Base-by-base conservation (phyloP, 2,888 invertebrate genomes). In the Cordylochernes scorpioides region DNA sequence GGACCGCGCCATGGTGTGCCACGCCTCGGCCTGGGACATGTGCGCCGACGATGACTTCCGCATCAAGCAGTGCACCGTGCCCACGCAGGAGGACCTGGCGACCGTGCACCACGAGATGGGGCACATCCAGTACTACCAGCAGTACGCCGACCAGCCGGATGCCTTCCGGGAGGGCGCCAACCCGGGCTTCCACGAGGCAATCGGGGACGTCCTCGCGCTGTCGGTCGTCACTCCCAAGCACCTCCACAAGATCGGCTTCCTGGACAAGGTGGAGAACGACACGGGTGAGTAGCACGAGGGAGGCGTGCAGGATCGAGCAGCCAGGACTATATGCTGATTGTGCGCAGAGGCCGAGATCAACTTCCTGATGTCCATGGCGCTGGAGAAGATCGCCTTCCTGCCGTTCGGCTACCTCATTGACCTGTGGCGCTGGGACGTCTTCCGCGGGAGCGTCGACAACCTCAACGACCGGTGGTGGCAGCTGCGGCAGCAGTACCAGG, bases 11-110 rank as follows among this genome's bases (percentile, higher is more conserved):
- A 60, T 65, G 1, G 60, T 67, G 29, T 86, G 84, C 45, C 75
- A 80, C 45, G 78, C 80, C 1, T 72, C 75, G 0, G 78, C 82
- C 29, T 80, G 78, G 71, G 78, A 82, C 52, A 78, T 82, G 46
- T 74, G 62, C 44, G 73, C 78, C 46, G 61, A 65, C 44, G 62
- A 72, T 47, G 80, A 84, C 51, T 78, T 78, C 47, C 66, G 38
- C 13, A 75, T 82, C 30, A 82, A 80, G 55, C 72, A 77, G 68
- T 82, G 80, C 49, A 70, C 78, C 0, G 67, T 69, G 44, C 66
- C 75, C 2, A 72, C 68, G 37, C 75, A 77, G 67, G 72, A 74
- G 41, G 75, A 80, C 48, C 49, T 82, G 39, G 64, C 78, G 31
- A 78, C 77, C 1, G 71, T 74, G 0, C 82, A 84, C 44, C 84